These are phyloP conservation scores for Neolamprologus caudopunctatus DNA, from an alignment of 2,113 vertebrate genomes.

Conservation along the genomic window DNA sequence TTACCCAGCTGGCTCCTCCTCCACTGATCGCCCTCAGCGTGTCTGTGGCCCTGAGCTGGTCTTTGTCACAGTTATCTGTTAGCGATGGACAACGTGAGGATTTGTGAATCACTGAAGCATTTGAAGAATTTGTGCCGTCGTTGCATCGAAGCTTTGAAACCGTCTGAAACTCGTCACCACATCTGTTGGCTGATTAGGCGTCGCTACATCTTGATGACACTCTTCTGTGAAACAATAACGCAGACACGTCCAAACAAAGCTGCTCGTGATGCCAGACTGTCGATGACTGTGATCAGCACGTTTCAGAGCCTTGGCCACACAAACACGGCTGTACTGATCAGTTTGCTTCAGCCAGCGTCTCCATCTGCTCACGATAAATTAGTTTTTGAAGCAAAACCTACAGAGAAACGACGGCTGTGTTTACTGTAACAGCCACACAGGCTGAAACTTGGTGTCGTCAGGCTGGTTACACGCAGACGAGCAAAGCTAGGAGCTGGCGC, in stretches of 20 bases:
- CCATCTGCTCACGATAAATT: not conserved
- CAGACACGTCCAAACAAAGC: not conserved
- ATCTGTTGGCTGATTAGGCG: not conserved
- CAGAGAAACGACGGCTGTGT: not conserved
- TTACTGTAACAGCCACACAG: not conserved
- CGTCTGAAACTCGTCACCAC: not conserved
- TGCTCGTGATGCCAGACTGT: not conserved
- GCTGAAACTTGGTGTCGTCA: not conserved
- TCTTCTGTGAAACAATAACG: not conserved
- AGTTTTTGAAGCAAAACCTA: not conserved
- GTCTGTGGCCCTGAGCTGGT: not conserved
- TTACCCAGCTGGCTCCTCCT: not conserved
- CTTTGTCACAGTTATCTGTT: not conserved
- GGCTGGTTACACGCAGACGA: not conserved
- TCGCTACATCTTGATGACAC: not conserved
- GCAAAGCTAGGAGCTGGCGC: not conserved
- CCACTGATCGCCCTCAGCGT: accelerated
- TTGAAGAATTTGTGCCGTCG: not conserved
- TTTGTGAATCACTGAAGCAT: not conserved
- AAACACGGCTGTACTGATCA: not conserved
- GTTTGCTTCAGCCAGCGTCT: accelerated
- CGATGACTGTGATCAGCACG: not conserved
- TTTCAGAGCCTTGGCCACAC: accelerated
- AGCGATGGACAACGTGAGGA: not conserved
- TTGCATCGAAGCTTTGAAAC: not conserved